phyloP scores from a whole-genome alignment of 2,113 vertebrate species.

The Brachionichthys hirsutus region DNA sequence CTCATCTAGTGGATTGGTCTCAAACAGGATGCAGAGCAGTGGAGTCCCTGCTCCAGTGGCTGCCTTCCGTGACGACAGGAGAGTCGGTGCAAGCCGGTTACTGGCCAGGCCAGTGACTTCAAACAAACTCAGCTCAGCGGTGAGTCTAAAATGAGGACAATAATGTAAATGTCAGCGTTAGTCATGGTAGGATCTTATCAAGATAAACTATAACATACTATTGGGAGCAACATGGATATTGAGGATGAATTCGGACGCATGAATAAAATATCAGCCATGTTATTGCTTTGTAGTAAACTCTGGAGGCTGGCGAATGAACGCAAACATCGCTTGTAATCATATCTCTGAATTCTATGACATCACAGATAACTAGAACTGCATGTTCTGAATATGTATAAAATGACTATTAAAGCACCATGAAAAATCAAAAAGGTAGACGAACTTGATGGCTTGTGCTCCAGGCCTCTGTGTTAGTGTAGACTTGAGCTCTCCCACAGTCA shows the following conservation, averaged over 20 bases:
- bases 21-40: constrained; percentile 89
- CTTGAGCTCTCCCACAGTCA: constrained; percentile 86
- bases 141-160: constrained; percentile 76
- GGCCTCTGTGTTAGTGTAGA: constrained; percentile 87
- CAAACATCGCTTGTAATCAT: background rate
- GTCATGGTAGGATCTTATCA: background rate
- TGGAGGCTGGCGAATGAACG: background rate
- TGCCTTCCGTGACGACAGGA: constrained; percentile 85
- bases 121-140: constrained; percentile 85
- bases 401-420: background rate
- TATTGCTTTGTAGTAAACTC: background rate
- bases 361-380: background rate
- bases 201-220: background rate
- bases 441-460: constrained; percentile 94
- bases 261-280: too few species aligned
- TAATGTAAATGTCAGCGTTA: constrained; percentile 6
- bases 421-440: constrained; percentile 29
- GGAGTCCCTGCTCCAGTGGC: constrained; percentile 74
- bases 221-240: too few species aligned
- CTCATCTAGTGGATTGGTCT: constrained; percentile 92
- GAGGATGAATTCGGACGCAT: too few species aligned
- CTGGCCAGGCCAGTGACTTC: constrained; percentile 85
- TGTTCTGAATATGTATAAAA: background rate
- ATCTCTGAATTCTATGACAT: background rate
- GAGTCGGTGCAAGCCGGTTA: constrained; percentile 75